Evolutionary conservation across 2,113 vertebrate species (phyloP).

Genomic region (Tachycineta bicolor): DNA sequence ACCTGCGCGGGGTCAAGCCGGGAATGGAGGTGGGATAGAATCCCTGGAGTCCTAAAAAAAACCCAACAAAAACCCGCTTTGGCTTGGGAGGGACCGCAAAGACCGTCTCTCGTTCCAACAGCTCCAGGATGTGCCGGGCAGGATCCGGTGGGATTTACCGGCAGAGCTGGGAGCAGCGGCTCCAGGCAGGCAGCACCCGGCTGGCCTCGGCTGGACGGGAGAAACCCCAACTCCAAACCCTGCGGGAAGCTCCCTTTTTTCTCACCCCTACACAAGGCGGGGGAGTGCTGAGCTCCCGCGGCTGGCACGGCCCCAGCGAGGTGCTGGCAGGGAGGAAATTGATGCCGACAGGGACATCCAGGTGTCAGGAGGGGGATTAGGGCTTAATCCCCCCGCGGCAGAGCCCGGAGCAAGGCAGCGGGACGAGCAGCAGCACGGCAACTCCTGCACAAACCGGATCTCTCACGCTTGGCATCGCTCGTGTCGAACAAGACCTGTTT

Average conservation of each 20-base stretch:
- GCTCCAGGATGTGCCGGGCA: background rate
- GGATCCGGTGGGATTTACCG: background rate
- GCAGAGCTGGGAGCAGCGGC: background rate
- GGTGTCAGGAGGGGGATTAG: constrained; percentile 54
- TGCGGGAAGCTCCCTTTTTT: background rate
- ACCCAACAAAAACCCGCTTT: background rate
- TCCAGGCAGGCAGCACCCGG: background rate
- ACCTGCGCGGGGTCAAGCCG: background rate
- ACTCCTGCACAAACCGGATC: background rate
- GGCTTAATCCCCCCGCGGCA: constrained; percentile 12
- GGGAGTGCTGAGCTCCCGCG: background rate
- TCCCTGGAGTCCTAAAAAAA: background rate
- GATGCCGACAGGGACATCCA: background rate
- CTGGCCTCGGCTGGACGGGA: accelerated
- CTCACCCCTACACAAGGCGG: accelerated
- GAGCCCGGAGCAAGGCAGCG: background rate
- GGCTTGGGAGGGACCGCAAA: background rate
- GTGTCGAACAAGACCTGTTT: background rate
- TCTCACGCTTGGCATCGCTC: background rate
- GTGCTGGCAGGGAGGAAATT: background rate
- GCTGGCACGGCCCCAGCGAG: background rate
- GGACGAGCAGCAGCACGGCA: background rate
- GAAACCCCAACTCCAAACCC: background rate
- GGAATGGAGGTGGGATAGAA: background rate
- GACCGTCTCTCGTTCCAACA: background rate